Percentiles rank a stretch among this genome's conserved stretches.
These are phyloP conservation scores for Erythrocercus mccallii DNA, from an alignment of 2,113 vertebrate species.

Conservation along the genomic window DNA sequence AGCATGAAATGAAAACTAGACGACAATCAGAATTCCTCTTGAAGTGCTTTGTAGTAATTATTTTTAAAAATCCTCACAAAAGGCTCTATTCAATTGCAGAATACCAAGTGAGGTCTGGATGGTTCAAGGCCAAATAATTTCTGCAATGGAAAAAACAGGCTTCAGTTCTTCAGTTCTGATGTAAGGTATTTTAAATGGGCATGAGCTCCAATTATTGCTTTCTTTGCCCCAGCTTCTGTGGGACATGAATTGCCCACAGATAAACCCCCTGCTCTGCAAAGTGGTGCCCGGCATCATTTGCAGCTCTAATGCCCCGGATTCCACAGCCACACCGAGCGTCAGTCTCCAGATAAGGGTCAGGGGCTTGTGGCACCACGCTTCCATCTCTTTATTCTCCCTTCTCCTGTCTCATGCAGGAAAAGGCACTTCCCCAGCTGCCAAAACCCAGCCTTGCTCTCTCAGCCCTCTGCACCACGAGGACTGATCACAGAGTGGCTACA, in stretches of 20 bases:
- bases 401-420: background rate
- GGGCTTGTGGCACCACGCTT: accelerated
- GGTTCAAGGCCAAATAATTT: constrained; percentile 61
- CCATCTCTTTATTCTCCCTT: background rate
- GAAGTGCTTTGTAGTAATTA: constrained; percentile 64
- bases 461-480: accelerated
- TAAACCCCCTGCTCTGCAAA: constrained; percentile 14
- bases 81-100: constrained; percentile 61
- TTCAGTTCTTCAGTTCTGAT: constrained; percentile 39
- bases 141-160: constrained; percentile 35
- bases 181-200: constrained; percentile 49
- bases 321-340: accelerated
- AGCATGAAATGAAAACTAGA: constrained; percentile 59
- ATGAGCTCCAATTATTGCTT: constrained; percentile 24
- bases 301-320: background rate
- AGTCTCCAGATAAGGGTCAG: background rate
- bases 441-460: background rate
- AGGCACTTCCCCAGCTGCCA: background rate
- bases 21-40: constrained; percentile 58
- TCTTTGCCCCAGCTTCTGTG: constrained; percentile 1
- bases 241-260: constrained; percentile 32
- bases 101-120: constrained; percentile 44
- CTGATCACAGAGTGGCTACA: accelerated
- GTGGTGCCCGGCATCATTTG: background rate
- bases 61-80: constrained; percentile 53